These are phyloP conservation scores for Syngnathoides biaculeatus DNA, from an alignment of 2,113 vertebrate genomes.

Conservation along the genomic window DNA sequence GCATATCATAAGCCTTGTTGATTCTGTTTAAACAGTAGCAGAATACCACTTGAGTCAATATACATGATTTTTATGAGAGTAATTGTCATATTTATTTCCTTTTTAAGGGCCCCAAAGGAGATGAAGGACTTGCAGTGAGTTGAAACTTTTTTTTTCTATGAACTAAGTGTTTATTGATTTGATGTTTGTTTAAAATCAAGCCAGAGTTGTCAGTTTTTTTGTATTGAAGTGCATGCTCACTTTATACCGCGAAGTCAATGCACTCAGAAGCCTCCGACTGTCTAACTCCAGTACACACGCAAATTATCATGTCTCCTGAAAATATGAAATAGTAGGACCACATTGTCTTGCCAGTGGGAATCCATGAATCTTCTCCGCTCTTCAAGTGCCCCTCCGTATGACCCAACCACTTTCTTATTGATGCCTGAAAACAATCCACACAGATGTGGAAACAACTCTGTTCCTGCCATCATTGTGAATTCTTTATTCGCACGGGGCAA, in stretches of 20 bases:
- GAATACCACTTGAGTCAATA: slow-evolving; percentile 25
- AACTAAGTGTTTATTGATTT: slow-evolving; percentile 33
- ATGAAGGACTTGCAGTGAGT: slow-evolving; percentile 85
- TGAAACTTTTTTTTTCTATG: slow-evolving; percentile 36
- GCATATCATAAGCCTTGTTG: slow-evolving; percentile 13
- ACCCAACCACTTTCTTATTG: not conserved
- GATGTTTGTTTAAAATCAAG: not conserved
- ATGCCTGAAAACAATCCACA: slow-evolving; percentile 42
- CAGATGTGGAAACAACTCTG: slow-evolving; percentile 38
- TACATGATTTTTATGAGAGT: slow-evolving; percentile 35
- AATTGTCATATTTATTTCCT: slow-evolving; percentile 39
- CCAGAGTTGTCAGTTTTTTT: slow-evolving; percentile 32
- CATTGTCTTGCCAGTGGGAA: slow-evolving; percentile 52
- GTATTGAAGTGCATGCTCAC: slow-evolving; percentile 33
- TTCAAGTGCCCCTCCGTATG: slow-evolving; percentile 15
- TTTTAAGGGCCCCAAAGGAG: slow-evolving; percentile 90
- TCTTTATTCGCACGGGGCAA: slow-evolving; percentile 57
- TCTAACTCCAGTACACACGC: slow-evolving; percentile 46
- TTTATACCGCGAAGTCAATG: slow-evolving; percentile 39
- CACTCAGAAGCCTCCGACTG: slow-evolving; percentile 34
- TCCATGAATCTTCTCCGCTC: slow-evolving; percentile 36
- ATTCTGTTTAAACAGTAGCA: slow-evolving; percentile 26
- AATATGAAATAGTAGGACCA: slow-evolving; percentile 46
- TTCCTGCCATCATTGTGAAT: slow-evolving; percentile 51
- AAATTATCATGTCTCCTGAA: slow-evolving; percentile 38